A percentile compares a stretch with the other conserved stretches of the same genome.
Conservation (phyloP, 2,113 vertebrate genomes). For the Gadus macrocephalus region DNA sequence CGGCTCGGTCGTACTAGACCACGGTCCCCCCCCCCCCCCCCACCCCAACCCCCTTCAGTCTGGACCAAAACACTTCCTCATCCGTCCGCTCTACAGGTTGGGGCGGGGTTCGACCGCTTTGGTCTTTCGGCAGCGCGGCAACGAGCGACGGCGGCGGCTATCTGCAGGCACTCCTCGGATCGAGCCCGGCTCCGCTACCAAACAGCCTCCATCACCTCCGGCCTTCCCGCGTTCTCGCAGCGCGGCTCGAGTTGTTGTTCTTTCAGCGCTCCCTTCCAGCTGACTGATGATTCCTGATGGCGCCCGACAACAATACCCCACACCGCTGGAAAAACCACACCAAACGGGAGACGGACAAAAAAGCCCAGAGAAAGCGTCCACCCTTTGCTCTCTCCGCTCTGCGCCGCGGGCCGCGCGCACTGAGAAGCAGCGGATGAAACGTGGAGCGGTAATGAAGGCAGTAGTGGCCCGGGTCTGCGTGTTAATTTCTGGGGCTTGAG, state of each 20-base stretch:
- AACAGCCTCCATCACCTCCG: constrained; percentile 60
- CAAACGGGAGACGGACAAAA: no score
- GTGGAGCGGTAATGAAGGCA: constrained; percentile 75
- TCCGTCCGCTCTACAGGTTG: constrained; percentile 20
- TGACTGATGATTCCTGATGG: constrained; percentile 63
- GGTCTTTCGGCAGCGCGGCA: constrained; percentile 44
- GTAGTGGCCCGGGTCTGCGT: constrained; percentile 69
- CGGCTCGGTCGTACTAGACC: constrained; percentile 45
- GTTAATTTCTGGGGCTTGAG: constrained; percentile 74
- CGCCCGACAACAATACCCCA: constrained; percentile 52
- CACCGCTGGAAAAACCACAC: background rate
- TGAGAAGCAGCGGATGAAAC: constrained; percentile 69
- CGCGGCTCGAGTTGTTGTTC: constrained; percentile 41
- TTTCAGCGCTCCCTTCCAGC: constrained; percentile 60
- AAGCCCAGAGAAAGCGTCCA: constrained; percentile 55
- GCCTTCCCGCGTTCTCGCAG: constrained; percentile 57
- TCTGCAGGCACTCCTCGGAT: constrained; percentile 52
- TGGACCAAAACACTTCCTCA: constrained; percentile 45
- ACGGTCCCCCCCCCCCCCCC: constrained; percentile 35
- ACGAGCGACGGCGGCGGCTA: constrained; percentile 46
- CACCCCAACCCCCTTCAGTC: constrained; percentile 32
- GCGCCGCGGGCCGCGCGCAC: constrained; percentile 58
- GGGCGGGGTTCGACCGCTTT: constrained; percentile 35
- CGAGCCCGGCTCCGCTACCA: constrained; percentile 32
- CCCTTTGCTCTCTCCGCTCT: constrained; percentile 60